Conservation (phyloP, 2,797 vertebrate species). For the Lutjanus campechanus region DNA sequence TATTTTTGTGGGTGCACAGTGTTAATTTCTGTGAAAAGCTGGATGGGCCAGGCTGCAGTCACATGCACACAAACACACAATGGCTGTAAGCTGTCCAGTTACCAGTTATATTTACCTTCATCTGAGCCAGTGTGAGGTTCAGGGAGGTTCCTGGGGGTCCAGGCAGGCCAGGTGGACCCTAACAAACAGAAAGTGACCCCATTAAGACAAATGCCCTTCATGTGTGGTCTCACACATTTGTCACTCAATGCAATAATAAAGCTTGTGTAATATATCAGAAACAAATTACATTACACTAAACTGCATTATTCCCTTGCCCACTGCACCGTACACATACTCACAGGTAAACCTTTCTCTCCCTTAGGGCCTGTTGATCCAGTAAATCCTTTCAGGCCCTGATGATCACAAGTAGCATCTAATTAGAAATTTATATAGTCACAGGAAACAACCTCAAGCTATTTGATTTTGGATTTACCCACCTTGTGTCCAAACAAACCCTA, state of each 20-base stretch:
- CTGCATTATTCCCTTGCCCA: not conserved
- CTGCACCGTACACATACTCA: slow-evolving; percentile 69
- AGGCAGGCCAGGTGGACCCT: slow-evolving; percentile 85
- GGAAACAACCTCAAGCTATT: not conserved
- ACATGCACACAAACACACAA: not conserved
- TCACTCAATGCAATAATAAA: not conserved
- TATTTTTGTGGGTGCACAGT: too few relatives aligned
- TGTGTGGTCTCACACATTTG: not conserved
- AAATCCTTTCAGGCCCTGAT: slow-evolving; percentile 88
- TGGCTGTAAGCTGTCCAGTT: not conserved
- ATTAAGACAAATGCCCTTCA: not conserved
- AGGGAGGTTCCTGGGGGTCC: slow-evolving; percentile 80
- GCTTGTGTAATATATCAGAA: not conserved
- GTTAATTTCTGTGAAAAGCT: not conserved
- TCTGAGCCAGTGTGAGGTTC: slow-evolving; percentile 78
- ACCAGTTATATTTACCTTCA: slow-evolving; percentile 77
- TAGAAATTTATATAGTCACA: not conserved
- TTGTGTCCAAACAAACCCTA: slow-evolving; percentile 87
- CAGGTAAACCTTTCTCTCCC: slow-evolving; percentile 81
- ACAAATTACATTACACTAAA: not conserved
- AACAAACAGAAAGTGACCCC: slow-evolving; percentile 33
- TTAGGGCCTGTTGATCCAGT: slow-evolving; percentile 76
- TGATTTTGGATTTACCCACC: slow-evolving; percentile 73
- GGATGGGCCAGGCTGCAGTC: not conserved
- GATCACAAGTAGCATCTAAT: slow-evolving; percentile 16